phyloP scores from a whole-genome alignment of 2,888 invertebrate species.

The Onchidella celtica region DNA sequence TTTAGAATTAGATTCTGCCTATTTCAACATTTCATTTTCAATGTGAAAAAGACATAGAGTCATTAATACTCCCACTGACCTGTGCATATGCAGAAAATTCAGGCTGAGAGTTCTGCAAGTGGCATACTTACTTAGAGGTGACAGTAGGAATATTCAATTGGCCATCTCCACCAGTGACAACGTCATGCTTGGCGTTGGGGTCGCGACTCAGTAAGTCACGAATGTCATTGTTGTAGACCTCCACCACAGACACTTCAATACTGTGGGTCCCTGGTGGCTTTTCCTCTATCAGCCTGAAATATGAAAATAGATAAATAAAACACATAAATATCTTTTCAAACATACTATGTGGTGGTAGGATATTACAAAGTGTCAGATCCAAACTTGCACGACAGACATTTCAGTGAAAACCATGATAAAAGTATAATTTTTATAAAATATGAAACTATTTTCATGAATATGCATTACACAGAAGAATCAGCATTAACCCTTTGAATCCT shows the following conservation, averaged over 20 bases:
- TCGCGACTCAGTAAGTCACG: constrained; percentile 71
- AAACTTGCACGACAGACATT: too few species aligned
- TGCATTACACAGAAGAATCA: too few species aligned
- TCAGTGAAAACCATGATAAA: too few species aligned
- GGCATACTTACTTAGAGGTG: constrained; percentile 68
- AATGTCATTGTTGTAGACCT: constrained; percentile 77
- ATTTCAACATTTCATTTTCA: too few species aligned
- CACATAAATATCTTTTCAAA: not conserved
- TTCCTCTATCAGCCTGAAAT: constrained; percentile 68
- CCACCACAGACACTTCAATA: constrained; percentile 75
- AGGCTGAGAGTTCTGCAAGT: too few species aligned
- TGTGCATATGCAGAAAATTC: too few species aligned
- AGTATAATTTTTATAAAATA: too few species aligned
- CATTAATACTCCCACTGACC: not conserved
- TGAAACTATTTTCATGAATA: too few species aligned
- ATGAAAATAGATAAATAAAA: not conserved
- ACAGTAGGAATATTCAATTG: constrained; percentile 71
- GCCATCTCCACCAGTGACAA: constrained; percentile 70
- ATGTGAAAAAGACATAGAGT: not conserved
- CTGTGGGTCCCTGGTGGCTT: constrained; percentile 65
- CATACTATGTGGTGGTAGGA: too few species aligned
- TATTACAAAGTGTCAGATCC: too few species aligned
- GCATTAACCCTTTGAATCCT: too few species aligned
- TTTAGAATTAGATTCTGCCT: too few species aligned
- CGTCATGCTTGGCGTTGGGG: constrained; percentile 72